Percentiles rank a stretch among this genome's conserved stretches.
These are phyloP conservation scores for Limanda limanda DNA, from an alignment of 2,113 vertebrate genomes.

Conservation along the genomic window DNA sequence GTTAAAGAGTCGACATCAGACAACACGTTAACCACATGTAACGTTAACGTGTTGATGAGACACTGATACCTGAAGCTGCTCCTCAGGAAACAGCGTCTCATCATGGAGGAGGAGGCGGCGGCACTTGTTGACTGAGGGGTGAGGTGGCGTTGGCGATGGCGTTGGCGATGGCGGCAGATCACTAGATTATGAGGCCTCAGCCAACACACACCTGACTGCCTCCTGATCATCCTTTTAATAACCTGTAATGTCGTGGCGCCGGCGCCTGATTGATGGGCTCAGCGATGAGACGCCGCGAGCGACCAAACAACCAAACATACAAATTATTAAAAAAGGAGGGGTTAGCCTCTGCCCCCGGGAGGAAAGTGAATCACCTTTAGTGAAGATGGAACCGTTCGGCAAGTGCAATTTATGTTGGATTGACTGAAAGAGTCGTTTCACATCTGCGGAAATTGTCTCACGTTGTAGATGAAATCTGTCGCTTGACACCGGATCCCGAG, in stretches of 20 bases:
- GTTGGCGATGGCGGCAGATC: constrained; percentile 23
- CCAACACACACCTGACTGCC: constrained; percentile 79
- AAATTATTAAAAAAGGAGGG: constrained; percentile 97
- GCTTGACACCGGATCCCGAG: constrained; percentile 85
- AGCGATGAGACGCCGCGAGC: constrained; percentile 86
- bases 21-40: too few relatives aligned
- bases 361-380: constrained; percentile 88
- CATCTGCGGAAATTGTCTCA: constrained; percentile 96
- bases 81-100: constrained; percentile 54
- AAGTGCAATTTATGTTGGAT: constrained; percentile 98
- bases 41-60: too few relatives aligned
- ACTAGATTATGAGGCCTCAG: constrained; percentile 72
- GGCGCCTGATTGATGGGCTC: constrained; percentile 90
- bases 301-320: constrained; percentile 95
- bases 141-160: too few relatives aligned
- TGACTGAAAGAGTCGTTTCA: constrained; percentile 94
- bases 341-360: constrained; percentile 67
- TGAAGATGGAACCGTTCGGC: constrained; percentile 90
- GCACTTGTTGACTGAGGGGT: constrained; percentile 85
- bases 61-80: too few relatives aligned
- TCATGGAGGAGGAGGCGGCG: constrained; percentile 67
- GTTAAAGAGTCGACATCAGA: too few relatives aligned
- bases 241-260: constrained; percentile 87
- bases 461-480: constrained; percentile 95
- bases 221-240: constrained; percentile 90